These are phyloP conservation scores for Ruditapes philippinarum DNA, from an alignment of 1,140 invertebrate species.

Conservation along the genomic window DNA sequence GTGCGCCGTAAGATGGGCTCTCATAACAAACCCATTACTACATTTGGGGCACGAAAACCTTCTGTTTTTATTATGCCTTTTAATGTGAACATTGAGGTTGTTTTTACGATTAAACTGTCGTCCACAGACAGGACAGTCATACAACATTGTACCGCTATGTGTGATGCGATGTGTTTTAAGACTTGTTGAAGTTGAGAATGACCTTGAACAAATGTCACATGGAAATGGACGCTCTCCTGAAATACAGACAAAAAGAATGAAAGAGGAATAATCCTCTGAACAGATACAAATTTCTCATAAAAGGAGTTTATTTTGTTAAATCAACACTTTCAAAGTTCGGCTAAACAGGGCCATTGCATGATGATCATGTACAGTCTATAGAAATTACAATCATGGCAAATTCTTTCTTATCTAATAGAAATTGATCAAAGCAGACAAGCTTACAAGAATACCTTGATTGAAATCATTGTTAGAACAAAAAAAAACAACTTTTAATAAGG, in stretches of 20 bases:
- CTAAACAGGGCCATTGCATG: no score
- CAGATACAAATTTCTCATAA: no score
- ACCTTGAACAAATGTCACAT: constrained; percentile 56
- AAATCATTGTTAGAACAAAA: no score
- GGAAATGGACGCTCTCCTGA: constrained; percentile 56
- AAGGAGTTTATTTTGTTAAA: no score
- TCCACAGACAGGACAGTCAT: constrained; percentile 59
- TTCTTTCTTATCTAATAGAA: no score
- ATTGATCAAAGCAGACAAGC: no score
- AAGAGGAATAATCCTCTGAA: no score
- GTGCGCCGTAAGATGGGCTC: constrained; percentile 44
- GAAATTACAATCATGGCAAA: no score
- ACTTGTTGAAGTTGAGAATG: constrained; percentile 60
- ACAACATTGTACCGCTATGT: constrained; percentile 50
- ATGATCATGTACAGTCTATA: no score
- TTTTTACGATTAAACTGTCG: constrained; percentile 54
- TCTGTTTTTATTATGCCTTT: constrained; percentile 52
- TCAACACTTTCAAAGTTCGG: no score
- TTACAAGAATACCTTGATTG: no score
- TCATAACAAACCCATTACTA: constrained; percentile 59
- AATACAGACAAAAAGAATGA: constrained; percentile 1
- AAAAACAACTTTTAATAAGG: no score
- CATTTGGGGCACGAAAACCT: constrained; percentile 51
- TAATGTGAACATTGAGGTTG: constrained; percentile 63
- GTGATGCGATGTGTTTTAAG: constrained; percentile 55